phyloP scores from a whole-genome alignment of 2,888 invertebrate genomes.

The Epirrhoe alternata region DNA sequence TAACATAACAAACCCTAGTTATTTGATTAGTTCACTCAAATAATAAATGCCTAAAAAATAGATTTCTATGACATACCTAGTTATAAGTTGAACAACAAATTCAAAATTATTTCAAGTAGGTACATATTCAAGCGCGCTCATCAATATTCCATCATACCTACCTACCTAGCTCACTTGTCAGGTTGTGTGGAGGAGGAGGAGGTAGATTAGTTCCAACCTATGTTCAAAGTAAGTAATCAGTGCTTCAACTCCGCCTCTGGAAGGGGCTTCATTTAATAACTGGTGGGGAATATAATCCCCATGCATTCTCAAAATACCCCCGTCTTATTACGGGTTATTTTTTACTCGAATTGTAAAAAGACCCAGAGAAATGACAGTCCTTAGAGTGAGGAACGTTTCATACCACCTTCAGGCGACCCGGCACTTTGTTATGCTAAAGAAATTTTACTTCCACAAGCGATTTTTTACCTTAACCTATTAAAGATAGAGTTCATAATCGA shows the following conservation, averaged over 20 bases:
- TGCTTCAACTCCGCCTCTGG: background rate
- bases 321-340: slow-evolving; percentile 25
- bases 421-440: slow-evolving; percentile 31
- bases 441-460: slow-evolving; percentile 12
- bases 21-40: no score
- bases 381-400: slow-evolving; percentile 31
- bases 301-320: slow-evolving; percentile 10
- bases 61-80: no score
- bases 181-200: no score
- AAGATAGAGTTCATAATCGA: slow-evolving; percentile 6
- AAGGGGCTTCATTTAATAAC: slow-evolving; percentile 12
- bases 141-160: no score
- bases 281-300: background rate
- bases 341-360: slow-evolving; percentile 17
- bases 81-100: no score
- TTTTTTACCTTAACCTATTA: background rate
- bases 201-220: background rate
- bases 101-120: no score
- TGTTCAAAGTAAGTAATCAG: slow-evolving; percentile 3
- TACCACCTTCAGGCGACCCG: slow-evolving; percentile 25
- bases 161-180: no score
- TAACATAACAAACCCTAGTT: no score
- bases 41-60: no score
- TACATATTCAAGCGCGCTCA: no score
- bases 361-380: slow-evolving; percentile 34